phyloP scores from a whole-genome alignment of 2,888 invertebrate species.

The Leptothorax acervorum region DNA sequence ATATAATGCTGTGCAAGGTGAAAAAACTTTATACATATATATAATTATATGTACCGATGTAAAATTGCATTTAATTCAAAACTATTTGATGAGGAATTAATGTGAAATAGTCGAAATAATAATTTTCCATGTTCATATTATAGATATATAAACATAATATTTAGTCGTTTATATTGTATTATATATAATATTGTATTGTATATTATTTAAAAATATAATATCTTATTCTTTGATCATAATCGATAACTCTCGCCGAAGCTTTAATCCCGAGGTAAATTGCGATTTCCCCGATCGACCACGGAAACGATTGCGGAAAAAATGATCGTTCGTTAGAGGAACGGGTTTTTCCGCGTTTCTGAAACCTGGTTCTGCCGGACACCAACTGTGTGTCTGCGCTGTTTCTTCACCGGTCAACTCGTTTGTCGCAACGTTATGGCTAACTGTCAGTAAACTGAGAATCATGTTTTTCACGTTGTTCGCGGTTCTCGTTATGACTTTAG shows the following conservation, averaged over 20 bases:
- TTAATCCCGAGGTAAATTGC: slow-evolving; percentile 18
- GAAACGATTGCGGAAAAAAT: slow-evolving; percentile 3
- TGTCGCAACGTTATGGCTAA: slow-evolving; percentile 25
- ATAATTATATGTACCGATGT: background rate
- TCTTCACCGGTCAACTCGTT: slow-evolving; percentile 33
- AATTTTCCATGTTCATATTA: background rate
- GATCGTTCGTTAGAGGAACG: slow-evolving; percentile 18
- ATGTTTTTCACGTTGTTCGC: slow-evolving; percentile 48
- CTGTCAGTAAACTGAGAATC: slow-evolving; percentile 42
- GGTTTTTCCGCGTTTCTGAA: slow-evolving; percentile 36
- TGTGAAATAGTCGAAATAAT: background rate
- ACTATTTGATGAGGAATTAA: background rate
- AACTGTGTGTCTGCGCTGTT: slow-evolving; percentile 1
- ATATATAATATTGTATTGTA: no score
- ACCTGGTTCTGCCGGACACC: background rate
- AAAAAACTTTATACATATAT: background rate
- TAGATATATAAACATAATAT: background rate
- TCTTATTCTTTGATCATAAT: background rate
- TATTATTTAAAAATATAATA: background rate
- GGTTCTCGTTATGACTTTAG: slow-evolving; percentile 53
- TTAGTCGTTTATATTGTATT: no score
- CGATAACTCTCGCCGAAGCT: background rate
- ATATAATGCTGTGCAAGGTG: background rate
- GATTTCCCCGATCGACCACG: slow-evolving; percentile 3
- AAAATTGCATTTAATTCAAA: background rate